Evolutionary conservation across 1,140 invertebrate genomes (phyloP), one percentile per base, ranked within the genome.

Genomic region (Trinorchestia longiramus): DNA sequence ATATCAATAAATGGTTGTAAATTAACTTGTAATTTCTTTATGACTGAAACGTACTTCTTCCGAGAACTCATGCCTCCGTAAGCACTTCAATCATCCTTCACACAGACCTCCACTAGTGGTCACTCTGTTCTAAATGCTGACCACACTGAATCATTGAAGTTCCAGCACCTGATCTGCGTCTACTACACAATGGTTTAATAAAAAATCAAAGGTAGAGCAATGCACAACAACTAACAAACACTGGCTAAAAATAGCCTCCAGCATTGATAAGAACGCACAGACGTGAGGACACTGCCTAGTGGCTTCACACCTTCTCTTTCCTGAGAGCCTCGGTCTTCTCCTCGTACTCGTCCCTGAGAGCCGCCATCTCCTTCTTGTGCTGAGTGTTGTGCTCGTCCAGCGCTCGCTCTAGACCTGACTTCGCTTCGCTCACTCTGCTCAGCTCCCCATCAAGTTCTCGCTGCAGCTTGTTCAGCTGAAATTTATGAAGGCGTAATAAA

Each of bases 391-490:
- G 95, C 95, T 96, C 96, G 87, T 96, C 96, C 41, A 96, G 92
- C 42, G 95, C 95, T 19, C 96, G 92, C 77, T 96, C 96, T 41
- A 96, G 95, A 19, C 45, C 95, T 43, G 96, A 96, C 17, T 96
- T 96, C 11, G 96, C 95, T n/a, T 96, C 96, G n/a, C 96, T 47
- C 36, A 96, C 43, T 53, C 96, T 96, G 42, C 57, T 87, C 44
- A 96, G 95, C 91, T 96, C 96, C 36, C 95, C 95, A 87, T 96
- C 96, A 57, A 96, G 95, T 87, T 96, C 96, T 15, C 96, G 95
- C 91, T 96, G 96, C 53, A 96, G 95, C 91, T 96, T 96, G 95
- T 96, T 96, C 96, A 96, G 96, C 96, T 96, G 95, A 96, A 95
- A 95, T n/a, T 0, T 42, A 90, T 90, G 43, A 90, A 42, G 41